These are phyloP conservation scores for Nycticryphes semicollaris DNA, from an alignment of 2,113 vertebrate genomes.

Conservation along the genomic window DNA sequence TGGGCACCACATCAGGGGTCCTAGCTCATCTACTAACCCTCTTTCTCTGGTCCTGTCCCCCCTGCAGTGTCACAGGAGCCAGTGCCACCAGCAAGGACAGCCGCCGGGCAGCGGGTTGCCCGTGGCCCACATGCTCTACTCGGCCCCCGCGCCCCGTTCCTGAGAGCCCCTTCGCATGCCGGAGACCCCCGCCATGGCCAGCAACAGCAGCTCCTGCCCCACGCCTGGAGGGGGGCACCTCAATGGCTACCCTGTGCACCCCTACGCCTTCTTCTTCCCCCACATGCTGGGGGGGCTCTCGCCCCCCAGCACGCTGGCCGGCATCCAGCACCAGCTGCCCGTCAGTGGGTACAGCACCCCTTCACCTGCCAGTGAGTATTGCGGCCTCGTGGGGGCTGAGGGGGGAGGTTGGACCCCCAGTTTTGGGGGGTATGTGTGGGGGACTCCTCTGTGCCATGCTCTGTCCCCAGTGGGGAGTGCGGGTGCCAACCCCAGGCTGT, in stretches of 20 bases:
- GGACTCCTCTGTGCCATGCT: background rate
- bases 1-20: background rate
- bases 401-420: accelerated
- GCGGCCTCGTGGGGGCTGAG: background rate
- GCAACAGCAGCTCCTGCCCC: constrained; percentile 92
- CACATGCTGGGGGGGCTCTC: constrained; percentile 93
- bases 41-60: background rate
- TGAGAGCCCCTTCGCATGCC: background rate
- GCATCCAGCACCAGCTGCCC: constrained; percentile 85
- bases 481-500: background rate
- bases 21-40: background rate
- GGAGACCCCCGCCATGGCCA: constrained; percentile 83
- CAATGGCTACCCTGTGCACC: constrained; percentile 89
- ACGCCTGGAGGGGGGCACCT: constrained; percentile 84
- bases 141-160: background rate
- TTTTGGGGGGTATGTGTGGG: accelerated
- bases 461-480: accelerated
- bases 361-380: constrained; percentile 94
- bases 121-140: background rate
- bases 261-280: constrained; percentile 96
- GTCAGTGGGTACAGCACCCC: constrained; percentile 97
- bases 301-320: constrained; percentile 82
- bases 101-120: background rate
- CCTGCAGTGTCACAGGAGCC: background rate
- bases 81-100: background rate